phyloP scores from a whole-genome alignment of 2,113 vertebrate species.

The Oryzias curvinotus region DNA sequence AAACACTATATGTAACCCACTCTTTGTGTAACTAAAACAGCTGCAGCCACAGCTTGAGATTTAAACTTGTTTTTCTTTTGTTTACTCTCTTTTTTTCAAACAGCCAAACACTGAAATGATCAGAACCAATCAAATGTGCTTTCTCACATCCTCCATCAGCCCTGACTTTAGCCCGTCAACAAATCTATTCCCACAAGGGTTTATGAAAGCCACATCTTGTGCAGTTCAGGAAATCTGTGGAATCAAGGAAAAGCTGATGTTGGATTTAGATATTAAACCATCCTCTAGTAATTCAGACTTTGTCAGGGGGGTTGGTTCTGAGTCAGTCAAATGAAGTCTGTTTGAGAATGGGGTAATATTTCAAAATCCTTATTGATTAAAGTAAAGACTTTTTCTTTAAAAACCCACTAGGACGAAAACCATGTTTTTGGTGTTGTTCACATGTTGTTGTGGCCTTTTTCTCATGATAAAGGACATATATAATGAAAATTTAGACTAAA shows the following conservation, averaged over 20 bases:
- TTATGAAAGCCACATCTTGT: slow-evolving; percentile 27
- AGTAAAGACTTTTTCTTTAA: too few relatives aligned
- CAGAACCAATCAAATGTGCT: slow-evolving; percentile 22
- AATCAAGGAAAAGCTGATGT: slow-evolving; percentile 49
- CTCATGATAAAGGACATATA: too few relatives aligned
- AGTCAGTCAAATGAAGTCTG: background rate
- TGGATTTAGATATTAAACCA: slow-evolving; percentile 61
- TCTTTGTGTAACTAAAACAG: slow-evolving; percentile 38
- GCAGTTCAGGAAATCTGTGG: slow-evolving; percentile 45
- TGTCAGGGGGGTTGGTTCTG: slow-evolving; percentile 35
- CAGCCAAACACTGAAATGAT: slow-evolving; percentile 21
- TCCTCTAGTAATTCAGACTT: slow-evolving; percentile 46
- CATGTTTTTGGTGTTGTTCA: too few relatives aligned
- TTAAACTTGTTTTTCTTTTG: slow-evolving; percentile 35
- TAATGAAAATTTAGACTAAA: too few relatives aligned
- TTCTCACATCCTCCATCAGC: slow-evolving; percentile 37
- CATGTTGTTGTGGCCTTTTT: too few relatives aligned
- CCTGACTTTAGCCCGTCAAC: slow-evolving; percentile 25
- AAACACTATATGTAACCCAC: slow-evolving; percentile 39
- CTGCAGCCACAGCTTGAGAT: slow-evolving; percentile 37
- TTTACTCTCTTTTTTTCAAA: slow-evolving; percentile 36
- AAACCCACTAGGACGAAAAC: too few relatives aligned
- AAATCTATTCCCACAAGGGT: slow-evolving; percentile 34
- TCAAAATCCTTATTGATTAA: too few relatives aligned
- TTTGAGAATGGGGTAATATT: too few relatives aligned